Base-by-base conservation (phyloP, 1,140 invertebrate species). In the Drosophila watanabei region DNA sequence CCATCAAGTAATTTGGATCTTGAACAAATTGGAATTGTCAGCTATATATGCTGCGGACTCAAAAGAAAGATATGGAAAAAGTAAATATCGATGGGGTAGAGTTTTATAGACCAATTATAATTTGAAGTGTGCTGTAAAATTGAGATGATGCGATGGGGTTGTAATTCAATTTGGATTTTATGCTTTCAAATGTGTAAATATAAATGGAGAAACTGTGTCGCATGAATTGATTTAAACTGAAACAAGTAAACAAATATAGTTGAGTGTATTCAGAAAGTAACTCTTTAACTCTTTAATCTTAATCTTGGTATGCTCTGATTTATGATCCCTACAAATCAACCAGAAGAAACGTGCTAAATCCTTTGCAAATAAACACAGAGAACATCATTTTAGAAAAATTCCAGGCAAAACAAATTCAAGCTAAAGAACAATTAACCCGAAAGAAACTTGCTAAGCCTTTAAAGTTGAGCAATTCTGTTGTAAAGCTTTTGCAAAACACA, bases 1-100 rank as follows among this genome's bases (percentile, higher is more conserved):
- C 76, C 75, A 88, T 87, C 80, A 69, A 88, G 59, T 84, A 79
- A 88, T 89, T 80, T 89, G 52, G 69, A 20, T 56, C 59, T 61
- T 16, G 30, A 71, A 89, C 86, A 90, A 90, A 89, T 90, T 85
- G 75, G 37, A 66, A 51, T 64, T 62, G 66, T 49, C 68, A 49
- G 57, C 70, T 46, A 54, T 49, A 45, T 51, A 59, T 18, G 51
- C 13, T 16, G 11, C 7, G 39, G 8, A 33, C 33, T 24, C 33
- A 52, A 49, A 54, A 52, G 28, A 30, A 59, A 48, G 65, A 59
- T 18, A 32, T 52, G n/a, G 68, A 18, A 66, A 71, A 61, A 49
- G 32, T 30, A 9, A 7, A 18, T 14, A 16, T 51, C 43, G 59
- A 45, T 35, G 30, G 52, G 16, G 13, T 52, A 62, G 24, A 54